Evolutionary conservation across 2,113 vertebrate genomes (phyloP).

Genomic region (Cyanistes caeruleus): DNA sequence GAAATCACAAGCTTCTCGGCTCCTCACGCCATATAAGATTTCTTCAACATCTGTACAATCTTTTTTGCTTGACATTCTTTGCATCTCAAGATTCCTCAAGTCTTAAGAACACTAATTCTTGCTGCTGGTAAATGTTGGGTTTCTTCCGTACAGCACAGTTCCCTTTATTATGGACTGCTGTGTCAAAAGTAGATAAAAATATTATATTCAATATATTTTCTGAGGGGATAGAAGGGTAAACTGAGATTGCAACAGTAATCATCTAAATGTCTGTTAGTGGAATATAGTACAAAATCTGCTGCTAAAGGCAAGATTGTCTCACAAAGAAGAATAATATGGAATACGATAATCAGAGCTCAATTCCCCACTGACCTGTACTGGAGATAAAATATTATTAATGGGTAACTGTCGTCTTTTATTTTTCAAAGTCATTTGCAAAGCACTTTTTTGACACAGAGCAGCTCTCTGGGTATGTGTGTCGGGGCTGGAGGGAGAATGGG

Average conservation of each 20-base stretch:
- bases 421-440: conserved; percentile 60
- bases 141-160: not conserved
- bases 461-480: not conserved
- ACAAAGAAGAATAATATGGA: not conserved
- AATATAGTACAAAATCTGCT: not conserved
- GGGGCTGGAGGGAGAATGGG: not conserved
- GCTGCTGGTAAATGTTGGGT: not conserved
- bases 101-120: not conserved
- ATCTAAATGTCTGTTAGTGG: not conserved
- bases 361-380: not conserved
- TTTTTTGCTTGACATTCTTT: not conserved
- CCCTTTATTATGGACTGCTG: not conserved
- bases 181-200: not conserved
- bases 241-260: not conserved
- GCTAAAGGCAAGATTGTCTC: not conserved
- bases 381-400: not conserved
- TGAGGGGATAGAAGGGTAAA: not conserved
- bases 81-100: not conserved
- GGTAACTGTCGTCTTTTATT: not conserved
- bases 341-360: not conserved
- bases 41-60: not conserved
- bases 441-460: not conserved
- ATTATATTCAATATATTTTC: not conserved
- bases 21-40: not conserved
- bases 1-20: not conserved